These are phyloP conservation scores for Aptenodytes patagonicus DNA, from an alignment of 2,113 vertebrate genomes.

Conservation along the genomic window DNA sequence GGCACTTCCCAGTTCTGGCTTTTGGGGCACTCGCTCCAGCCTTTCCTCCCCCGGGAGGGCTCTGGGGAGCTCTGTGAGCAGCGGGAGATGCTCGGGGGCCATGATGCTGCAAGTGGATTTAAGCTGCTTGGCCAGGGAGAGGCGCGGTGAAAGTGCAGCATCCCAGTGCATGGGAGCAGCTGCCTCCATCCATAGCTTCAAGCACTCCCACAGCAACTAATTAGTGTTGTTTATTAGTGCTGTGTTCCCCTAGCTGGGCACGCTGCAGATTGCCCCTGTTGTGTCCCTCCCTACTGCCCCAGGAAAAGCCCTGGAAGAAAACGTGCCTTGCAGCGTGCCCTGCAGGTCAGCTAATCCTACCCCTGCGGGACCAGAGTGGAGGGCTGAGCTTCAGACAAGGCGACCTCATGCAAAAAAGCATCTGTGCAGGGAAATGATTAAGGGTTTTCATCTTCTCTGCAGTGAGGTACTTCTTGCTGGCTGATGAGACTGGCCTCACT, in stretches of 20 bases:
- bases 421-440: neutral
- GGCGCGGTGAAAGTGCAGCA: neutral
- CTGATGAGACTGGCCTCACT: neutral
- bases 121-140: neutral
- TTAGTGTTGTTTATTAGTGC: neutral
- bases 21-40: neutral
- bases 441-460: neutral
- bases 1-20: neutral
- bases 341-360: neutral
- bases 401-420: neutral
- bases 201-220: neutral
- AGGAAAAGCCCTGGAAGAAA: neutral
- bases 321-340: neutral
- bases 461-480: neutral
- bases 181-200: neutral
- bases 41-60: neutral
- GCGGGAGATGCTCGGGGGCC: accelerated
- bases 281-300: accelerated
- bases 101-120: accelerated
- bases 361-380: neutral
- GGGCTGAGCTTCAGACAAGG: neutral
- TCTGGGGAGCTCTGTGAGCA: neutral
- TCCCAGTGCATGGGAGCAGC: neutral
- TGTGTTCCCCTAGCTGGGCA: neutral
- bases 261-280: neutral